These are phyloP conservation scores for Pimephales promelas DNA, from an alignment of 2,113 vertebrate genomes.

Conservation along the genomic window DNA sequence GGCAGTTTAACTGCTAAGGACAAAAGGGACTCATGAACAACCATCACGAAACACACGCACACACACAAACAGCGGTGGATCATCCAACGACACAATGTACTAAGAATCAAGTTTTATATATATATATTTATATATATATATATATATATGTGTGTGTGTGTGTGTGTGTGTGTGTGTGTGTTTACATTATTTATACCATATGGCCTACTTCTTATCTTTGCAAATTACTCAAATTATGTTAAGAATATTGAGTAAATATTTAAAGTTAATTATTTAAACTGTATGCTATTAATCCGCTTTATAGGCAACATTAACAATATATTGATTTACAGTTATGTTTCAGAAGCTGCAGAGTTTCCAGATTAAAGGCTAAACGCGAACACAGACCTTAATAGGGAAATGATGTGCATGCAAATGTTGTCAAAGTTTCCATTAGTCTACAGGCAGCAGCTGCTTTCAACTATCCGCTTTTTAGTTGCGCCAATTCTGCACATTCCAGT, in stretches of 20 bases:
- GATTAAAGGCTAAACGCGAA: neutral
- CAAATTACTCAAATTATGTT: neutral
- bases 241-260: neutral
- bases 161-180: neutral
- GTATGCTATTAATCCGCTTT: too few species aligned
- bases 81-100: too few species aligned
- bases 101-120: too few species aligned
- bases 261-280: too few species aligned
- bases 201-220: neutral
- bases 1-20: too few species aligned
- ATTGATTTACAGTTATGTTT: neutral
- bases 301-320: too few species aligned
- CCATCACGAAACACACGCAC: too few species aligned
- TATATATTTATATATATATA: too few species aligned
- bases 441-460: slow-evolving; percentile 7
- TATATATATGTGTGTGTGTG: too few species aligned
- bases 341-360: neutral
- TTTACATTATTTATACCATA: neutral
- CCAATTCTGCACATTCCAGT: slow-evolving; percentile 61
- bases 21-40: too few species aligned
- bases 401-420: neutral
- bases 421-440: neutral
- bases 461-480: slow-evolving; percentile 4
- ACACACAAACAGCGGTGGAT: too few species aligned
- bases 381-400: neutral